These are phyloP conservation scores for Tetragonula clypearis DNA, from an alignment of 1,140 invertebrate species.

Conservation along the genomic window DNA sequence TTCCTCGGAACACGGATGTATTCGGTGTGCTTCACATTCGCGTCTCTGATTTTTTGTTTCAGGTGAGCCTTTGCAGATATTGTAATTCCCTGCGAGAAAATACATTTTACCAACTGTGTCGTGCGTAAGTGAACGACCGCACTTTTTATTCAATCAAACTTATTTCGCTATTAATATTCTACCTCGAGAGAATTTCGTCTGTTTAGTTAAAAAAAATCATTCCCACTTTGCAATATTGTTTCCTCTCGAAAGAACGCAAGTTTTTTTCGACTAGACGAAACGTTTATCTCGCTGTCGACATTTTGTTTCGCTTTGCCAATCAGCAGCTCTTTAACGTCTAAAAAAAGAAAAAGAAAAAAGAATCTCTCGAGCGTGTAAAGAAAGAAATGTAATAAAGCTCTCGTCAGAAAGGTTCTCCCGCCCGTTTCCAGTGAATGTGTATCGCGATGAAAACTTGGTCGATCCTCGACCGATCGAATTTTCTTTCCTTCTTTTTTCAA, in stretches of 20 bases:
- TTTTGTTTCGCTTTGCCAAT: neutral
- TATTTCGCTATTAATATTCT: neutral
- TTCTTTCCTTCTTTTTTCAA: neutral
- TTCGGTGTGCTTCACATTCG: neutral
- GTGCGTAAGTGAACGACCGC: too few species aligned
- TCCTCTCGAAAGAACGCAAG: neutral
- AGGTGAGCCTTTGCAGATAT: too few species aligned
- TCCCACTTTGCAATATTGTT: too few species aligned
- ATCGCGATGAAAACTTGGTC: slow-evolving; percentile 33
- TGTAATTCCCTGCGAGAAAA: too few species aligned
- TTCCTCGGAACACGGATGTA: neutral
- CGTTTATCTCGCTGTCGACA: neutral
- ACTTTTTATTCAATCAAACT: too few species aligned
- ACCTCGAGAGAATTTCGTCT: neutral
- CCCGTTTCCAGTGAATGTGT: neutral
- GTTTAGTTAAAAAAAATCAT: neutral
- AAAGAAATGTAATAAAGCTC: slow-evolving; percentile 17
- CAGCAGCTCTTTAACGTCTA: neutral
- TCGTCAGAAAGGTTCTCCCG: slow-evolving; percentile 3
- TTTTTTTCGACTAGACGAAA: neutral
- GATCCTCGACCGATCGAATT: slow-evolving; percentile 3
- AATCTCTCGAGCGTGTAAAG: too few species aligned
- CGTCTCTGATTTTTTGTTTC: neutral
- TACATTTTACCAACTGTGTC: too few species aligned
- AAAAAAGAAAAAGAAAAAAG: neutral